Percentiles rank a stretch among this genome's conserved stretches.
Conservation (phyloP, 2,888 invertebrate genomes). For the Tineola bisselliella region DNA sequence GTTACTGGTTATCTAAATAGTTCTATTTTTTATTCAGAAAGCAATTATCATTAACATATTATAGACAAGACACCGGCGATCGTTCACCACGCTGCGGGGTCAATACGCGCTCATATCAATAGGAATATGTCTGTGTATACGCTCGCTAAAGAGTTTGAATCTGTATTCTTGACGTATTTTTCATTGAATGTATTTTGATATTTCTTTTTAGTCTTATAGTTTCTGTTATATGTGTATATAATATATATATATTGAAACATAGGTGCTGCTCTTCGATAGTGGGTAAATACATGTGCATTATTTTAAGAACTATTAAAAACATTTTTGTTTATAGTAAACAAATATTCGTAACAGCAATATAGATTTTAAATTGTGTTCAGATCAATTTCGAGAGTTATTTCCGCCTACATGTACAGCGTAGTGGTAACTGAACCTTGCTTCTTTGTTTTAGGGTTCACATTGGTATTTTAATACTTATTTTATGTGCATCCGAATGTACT, state of each 20-base stretch:
- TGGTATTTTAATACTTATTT: background rate
- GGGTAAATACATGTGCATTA: too few relatives aligned
- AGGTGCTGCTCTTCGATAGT: too few relatives aligned
- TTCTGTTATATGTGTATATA: too few relatives aligned
- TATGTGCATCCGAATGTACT: conserved; percentile 23
- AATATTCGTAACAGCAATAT: too few relatives aligned
- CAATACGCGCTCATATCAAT: conserved; percentile 35
- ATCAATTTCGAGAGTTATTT: background rate
- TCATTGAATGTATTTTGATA: background rate
- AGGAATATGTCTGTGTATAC: background rate
- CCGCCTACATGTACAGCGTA: background rate
- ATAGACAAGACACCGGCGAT: conserved; percentile 59
- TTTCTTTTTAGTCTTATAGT: too few relatives aligned
- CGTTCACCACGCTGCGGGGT: conserved; percentile 57
- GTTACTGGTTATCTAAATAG: conserved; percentile 7
- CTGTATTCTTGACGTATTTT: background rate
- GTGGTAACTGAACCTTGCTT: background rate
- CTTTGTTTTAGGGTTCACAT: background rate
- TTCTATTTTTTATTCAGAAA: conserved; percentile 53
- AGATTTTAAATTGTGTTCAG: background rate
- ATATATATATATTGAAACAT: too few relatives aligned
- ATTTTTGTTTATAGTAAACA: too few relatives aligned
- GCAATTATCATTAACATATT: conserved; percentile 67
- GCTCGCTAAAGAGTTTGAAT: background rate
- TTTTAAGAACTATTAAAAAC: too few relatives aligned